Percentiles rank a stretch among this genome's conserved stretches.
phyloP scores from a whole-genome alignment of 2,113 vertebrate species.

The Rhegmatorhina hoffmannsi region DNA sequence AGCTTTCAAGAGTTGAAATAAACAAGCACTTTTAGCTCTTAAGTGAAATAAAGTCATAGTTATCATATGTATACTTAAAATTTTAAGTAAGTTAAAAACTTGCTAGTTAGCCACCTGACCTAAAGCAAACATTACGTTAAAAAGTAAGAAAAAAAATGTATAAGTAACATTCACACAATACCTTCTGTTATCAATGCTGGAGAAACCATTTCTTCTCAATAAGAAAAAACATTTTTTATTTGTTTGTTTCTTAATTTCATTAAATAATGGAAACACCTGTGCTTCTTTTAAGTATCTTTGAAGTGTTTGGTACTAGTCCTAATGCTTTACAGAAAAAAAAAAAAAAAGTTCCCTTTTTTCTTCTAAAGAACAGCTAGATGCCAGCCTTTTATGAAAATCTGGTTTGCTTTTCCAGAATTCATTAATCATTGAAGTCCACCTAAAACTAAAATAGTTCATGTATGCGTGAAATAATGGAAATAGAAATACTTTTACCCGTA shows the following conservation, averaged over 20 bases:
- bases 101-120: not conserved
- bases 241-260: not conserved
- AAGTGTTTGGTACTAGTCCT: not conserved
- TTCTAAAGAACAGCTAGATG: not conserved
- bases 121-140: not conserved
- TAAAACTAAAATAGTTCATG: not conserved
- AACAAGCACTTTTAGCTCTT: not conserved
- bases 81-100: not conserved
- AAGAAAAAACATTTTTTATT: not conserved
- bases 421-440: not conserved
- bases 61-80: not conserved
- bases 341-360: not conserved
- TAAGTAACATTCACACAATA: not conserved
- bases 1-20: not conserved
- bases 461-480: not conserved
- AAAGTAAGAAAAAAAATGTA: not conserved
- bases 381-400: not conserved
- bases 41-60: not conserved
- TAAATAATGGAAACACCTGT: not conserved
- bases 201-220: not conserved
- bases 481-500: not conserved
- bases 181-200: not conserved
- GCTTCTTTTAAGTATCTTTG: not conserved
- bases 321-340: conserved; percentile 19
- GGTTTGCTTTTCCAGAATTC: conserved; percentile 5